Evolutionary conservation across 2,113 vertebrate species (phyloP), one percentile per base, ranked within the genome.

Genomic region (Pogona vitticeps): DNA sequence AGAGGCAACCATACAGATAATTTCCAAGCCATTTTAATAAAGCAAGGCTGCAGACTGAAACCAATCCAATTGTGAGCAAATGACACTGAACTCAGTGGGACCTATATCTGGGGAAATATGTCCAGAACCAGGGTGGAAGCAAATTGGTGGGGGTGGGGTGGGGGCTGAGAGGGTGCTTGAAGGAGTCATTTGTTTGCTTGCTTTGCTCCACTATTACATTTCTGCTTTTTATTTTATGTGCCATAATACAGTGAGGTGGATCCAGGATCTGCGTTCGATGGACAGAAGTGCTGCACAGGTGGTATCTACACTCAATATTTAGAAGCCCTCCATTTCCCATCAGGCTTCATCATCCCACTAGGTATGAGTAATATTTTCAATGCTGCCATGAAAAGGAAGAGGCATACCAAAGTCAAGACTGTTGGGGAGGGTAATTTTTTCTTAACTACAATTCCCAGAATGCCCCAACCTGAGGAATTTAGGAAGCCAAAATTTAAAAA

Each of bases 171-270:
- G 5, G 5, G 5, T 52, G 5, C 10, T 52, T 52, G 10, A 52
- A 10, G 46, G 46, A 10, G 46, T 5, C 46, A 52, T 52, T 52
- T 52, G 46, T 52, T 52, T 52, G 46, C 10, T 52, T 52, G 46
- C 87, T 92, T 87, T 90, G 86, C 86, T 92, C 91, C 23, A 72
- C 71, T 65, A 87, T 84, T 81, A 86, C 88, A 88, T 86, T 87
- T 91, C 88, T 56, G 46, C 63, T 58, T 89, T 36, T 68, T 61
- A 75, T 58, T n/a, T 9, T 46, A 76, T 10, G 28, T 31, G 28
- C 31, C 65, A 31, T 31, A 68, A 68, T 68, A 68, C 28, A 68
- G 10, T 31, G 6, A 12, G 28, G 3, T 68, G 28, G 8, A 31
- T 68, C 65, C 31, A 28, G 28, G 8, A 26, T 68, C 65, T 68